Conservation (phyloP, 2,797 vertebrate species). For the Ctenopoma multispine region DNA sequence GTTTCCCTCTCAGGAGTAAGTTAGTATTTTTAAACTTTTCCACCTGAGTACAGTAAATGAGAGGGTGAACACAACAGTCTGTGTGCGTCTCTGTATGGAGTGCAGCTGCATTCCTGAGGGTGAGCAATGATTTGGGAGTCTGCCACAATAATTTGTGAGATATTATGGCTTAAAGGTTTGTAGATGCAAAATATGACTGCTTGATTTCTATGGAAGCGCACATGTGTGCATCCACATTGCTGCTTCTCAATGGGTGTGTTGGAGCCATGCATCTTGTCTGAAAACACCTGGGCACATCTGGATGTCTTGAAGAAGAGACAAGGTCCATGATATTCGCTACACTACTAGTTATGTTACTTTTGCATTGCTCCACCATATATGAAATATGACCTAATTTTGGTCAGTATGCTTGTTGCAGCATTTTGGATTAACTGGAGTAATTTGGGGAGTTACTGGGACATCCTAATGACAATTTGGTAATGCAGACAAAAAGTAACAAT, state of each 20-base stretch:
- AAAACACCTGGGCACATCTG: slow-evolving; percentile 90
- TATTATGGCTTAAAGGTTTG: slow-evolving; percentile 48
- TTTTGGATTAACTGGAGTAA: too few relatives aligned
- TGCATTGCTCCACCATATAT: too few relatives aligned
- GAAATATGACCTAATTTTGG: too few relatives aligned
- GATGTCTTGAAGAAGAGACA: slow-evolving; percentile 86
- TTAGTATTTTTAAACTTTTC: slow-evolving; percentile 63
- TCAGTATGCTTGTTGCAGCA: too few relatives aligned
- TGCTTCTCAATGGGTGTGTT: slow-evolving; percentile 88
- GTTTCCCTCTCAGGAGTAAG: slow-evolving; percentile 67
- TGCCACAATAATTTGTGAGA: slow-evolving; percentile 54
- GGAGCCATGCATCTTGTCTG: slow-evolving; percentile 88
- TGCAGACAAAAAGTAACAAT: too few relatives aligned
- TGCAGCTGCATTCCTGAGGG: slow-evolving; percentile 65
- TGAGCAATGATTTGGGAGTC: slow-evolving; percentile 68
- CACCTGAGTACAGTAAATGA: slow-evolving; percentile 73
- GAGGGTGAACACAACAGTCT: slow-evolving; percentile 45
- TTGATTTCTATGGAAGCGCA: slow-evolving; percentile 45
- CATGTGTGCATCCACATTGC: slow-evolving; percentile 76
- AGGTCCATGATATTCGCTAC: slow-evolving; percentile 17
- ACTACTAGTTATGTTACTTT: too few relatives aligned
- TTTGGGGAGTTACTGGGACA: too few relatives aligned
- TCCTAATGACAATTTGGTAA: too few relatives aligned
- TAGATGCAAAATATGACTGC: slow-evolving; percentile 60
- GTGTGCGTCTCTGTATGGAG: slow-evolving; percentile 41